Percentiles rank a stretch among this genome's conserved stretches.
Evolutionary conservation across 37 sponge, comb jelly and placozoan species (phyloP).

Genomic region (Halisarca cf. caerulea): DNA sequence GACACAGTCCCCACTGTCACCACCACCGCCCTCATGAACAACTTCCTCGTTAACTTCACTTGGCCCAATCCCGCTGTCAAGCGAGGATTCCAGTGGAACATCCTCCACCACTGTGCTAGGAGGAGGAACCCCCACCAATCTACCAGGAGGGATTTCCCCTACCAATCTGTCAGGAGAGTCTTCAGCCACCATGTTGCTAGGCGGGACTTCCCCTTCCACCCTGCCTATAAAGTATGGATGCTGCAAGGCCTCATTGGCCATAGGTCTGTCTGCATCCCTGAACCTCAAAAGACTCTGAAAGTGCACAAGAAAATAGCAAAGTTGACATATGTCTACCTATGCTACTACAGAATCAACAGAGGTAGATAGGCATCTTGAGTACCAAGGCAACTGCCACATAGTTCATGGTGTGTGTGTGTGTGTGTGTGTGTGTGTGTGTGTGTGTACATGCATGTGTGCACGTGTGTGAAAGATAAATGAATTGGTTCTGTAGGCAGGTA

Average conservation of each 20-base stretch:
- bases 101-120: not conserved
- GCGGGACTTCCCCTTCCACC: not conserved
- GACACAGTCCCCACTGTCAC: too few species aligned
- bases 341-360: not conserved
- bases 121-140: not conserved
- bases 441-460: too few species aligned
- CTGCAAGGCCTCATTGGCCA: constrained; percentile 55
- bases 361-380: not conserved
- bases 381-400: constrained; percentile 28
- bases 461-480: too few species aligned
- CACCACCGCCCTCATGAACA: too few species aligned
- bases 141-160: too few species aligned
- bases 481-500: too few species aligned
- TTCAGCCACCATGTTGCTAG: not conserved
- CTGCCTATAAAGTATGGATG: constrained; percentile 47
- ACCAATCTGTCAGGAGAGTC: not conserved
- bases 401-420: too few species aligned
- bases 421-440: too few species aligned
- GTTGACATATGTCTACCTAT: too few species aligned
- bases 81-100: not conserved
- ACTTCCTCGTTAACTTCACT: not conserved
- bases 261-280: constrained; percentile 36
- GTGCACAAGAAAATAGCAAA: not conserved
- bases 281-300: constrained; percentile 68
- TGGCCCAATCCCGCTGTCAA: constrained; percentile 8